Base-by-base conservation (phyloP, 2,113 vertebrate species). In the Heterotilapia buettikoferi region DNA sequence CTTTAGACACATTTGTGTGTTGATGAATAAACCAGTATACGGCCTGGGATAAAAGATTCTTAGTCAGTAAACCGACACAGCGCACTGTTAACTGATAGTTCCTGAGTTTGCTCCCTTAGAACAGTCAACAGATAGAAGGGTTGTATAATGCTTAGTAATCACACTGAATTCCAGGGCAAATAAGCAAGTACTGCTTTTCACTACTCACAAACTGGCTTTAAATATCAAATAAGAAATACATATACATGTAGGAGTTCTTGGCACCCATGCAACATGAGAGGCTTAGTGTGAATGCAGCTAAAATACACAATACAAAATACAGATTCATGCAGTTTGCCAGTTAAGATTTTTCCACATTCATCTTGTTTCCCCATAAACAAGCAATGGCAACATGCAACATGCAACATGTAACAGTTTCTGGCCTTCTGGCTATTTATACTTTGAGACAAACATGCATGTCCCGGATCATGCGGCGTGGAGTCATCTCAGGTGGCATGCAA, bases 51-150 rank as follows among this genome's bases (percentile, higher is more conserved):
- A 19, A 82, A 54, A 52, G 38, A 26, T 18, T 81, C 6, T 87
- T 26, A 61, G 50, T 78, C 56, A 66, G 90, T 87, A 90, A 91
- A 40, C 63, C 4, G 90, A 93, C 76, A 87, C 82, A 5, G n/a
- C 43, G 73, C 9, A 52, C 59, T 26, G 90, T 83, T 59, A 94
- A 11, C 40, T 36, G 91, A 92, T 85, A 84, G 63, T 12, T 59
- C 45, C 14, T n/a, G n/a, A 78, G 47, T 40, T 19, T 81, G 43
- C 54, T 81, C 54, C 52, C n/a, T 26, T 76, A 9, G 50, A 84
- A 82, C 59, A 66, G 38, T 19, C 57, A 79, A 11, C 85, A 85
- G 91, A 88, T 2, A 82, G 53, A 50, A 71, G 19, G 61, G 1
- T 31, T 76, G 82, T 4, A 9, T 29, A 83, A 88, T 36, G 52